These are phyloP conservation scores for Neuroterus valhalla DNA, from an alignment of 1,140 invertebrate species.

Conservation along the genomic window DNA sequence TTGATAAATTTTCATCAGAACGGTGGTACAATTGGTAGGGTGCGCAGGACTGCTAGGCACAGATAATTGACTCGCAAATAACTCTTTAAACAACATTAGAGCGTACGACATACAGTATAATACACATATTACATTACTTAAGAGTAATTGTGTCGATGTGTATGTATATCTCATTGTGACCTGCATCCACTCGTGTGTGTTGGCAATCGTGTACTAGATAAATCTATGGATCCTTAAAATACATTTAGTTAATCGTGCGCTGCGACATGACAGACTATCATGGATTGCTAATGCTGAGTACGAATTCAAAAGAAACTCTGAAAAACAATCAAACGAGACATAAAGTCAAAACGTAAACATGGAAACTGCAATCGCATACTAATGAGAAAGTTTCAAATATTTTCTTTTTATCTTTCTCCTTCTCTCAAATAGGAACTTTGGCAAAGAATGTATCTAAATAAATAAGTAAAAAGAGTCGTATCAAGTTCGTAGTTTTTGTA, in stretches of 20 bases:
- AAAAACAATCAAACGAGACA: neutral
- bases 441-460: neutral
- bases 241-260: constrained; percentile 59
- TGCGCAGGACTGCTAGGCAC: constrained; percentile 76
- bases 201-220: constrained; percentile 37
- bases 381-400: neutral
- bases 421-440: neutral
- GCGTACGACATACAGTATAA: constrained; percentile 75
- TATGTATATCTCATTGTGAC: constrained; percentile 47
- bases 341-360: neutral
- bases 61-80: constrained; percentile 77
- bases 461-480: neutral
- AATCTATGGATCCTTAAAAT: constrained; percentile 51
- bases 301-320: neutral
- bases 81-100: constrained; percentile 76
- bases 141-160: constrained; percentile 59
- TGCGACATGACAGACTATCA: constrained; percentile 62
- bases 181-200: constrained; percentile 41
- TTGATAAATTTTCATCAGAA: constrained; percentile 61
- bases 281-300: constrained; percentile 53
- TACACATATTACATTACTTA: constrained; percentile 71
- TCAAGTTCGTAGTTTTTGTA: neutral
- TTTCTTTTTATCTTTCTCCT: constrained; percentile 3
- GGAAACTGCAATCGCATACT: constrained; percentile 1
- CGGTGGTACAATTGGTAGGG: constrained; percentile 75